Base-by-base conservation (phyloP, 2,888 invertebrate species). In the Eumacrocentrus americanus region DNA sequence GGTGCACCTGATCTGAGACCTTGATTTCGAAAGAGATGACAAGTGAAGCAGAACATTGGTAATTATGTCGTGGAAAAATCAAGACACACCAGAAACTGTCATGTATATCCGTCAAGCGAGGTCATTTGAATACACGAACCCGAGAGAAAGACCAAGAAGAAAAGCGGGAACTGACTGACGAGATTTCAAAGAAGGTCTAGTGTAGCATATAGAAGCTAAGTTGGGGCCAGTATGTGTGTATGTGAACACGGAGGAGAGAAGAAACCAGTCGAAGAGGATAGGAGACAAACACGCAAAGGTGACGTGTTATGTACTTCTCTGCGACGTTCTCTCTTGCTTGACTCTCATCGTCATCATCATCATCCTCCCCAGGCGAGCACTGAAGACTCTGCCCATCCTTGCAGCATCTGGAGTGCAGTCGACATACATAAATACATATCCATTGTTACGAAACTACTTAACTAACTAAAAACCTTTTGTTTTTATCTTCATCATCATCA, bases 281-380 rank as follows among this genome's bases (percentile, higher is more conserved):
- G 70, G 77, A 78, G 72, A 77, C 77, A 78, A 79, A 79, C 79
- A 79, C 76, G 75, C 79, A 68, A 74, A 73, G 74, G 73, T 76
- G 78, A 79, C 77, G 79, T 78, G 74, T 73, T 58, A 52, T 35
- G 50, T 55, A 51, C 50, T 47, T 56, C 69, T 69, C 69, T 68
- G 64, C 66, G 62, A 61, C 67, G 60, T 70, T 46, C 48, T 23
- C 12, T 44, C 53, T 47, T 25, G 23, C 48, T 40, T 46, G 22
- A 48, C 25, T 34, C 18, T 14, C 22, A 37, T 18, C 3, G 38
- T 16, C 38, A n/a, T 46, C 12, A 46, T 12, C 46, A 18, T 16
- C 20, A 20, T 44, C 22, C 6, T 44, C 22, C n/a, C 7, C 23
- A 12, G 37, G 37, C 20, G 35, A n/a, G n/a, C n/a, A n/a, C n/a